Evolutionary conservation across 2,113 vertebrate species (phyloP).

Genomic region (Guaruba guarouba): DNA sequence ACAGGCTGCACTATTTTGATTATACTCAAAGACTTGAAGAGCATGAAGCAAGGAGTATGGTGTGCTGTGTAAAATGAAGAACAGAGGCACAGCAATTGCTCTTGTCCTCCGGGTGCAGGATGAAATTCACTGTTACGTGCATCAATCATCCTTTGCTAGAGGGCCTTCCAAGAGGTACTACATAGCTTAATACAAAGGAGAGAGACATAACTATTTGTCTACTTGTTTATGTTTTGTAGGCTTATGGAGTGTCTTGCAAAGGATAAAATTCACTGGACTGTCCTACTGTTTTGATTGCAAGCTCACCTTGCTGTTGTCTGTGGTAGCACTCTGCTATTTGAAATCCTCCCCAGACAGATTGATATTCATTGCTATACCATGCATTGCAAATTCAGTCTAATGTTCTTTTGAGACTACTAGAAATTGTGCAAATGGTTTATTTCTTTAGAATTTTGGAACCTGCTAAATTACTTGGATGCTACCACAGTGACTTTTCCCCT

Average conservation of each 20-base stretch:
- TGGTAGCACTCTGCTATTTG: neutral
- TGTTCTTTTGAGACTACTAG: neutral
- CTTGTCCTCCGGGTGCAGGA: neutral
- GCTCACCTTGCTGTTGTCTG: neutral
- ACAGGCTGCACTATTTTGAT: neutral
- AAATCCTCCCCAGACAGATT: neutral
- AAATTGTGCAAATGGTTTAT: neutral
- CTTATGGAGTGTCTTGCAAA: neutral
- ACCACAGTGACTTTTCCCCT: neutral
- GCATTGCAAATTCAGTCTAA: neutral
- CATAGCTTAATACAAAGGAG: neutral
- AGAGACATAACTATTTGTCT: conserved; percentile 7
- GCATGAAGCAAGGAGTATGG: neutral
- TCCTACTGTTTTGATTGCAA: neutral
- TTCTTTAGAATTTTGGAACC: neutral
- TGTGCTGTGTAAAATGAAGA: neutral
- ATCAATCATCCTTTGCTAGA: conserved; percentile 20
- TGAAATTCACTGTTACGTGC: neutral
- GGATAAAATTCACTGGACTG: neutral
- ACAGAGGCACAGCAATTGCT: conserved; percentile 11
- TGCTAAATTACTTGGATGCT: neutral
- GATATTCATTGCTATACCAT: neutral
- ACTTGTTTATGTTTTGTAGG: neutral
- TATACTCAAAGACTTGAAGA: conserved; percentile 24
- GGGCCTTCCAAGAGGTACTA: neutral